Percentiles rank a stretch among this genome's conserved stretches.
Conservation (phyloP, 2,888 invertebrate genomes). For the Eudemis profundana region DNA sequence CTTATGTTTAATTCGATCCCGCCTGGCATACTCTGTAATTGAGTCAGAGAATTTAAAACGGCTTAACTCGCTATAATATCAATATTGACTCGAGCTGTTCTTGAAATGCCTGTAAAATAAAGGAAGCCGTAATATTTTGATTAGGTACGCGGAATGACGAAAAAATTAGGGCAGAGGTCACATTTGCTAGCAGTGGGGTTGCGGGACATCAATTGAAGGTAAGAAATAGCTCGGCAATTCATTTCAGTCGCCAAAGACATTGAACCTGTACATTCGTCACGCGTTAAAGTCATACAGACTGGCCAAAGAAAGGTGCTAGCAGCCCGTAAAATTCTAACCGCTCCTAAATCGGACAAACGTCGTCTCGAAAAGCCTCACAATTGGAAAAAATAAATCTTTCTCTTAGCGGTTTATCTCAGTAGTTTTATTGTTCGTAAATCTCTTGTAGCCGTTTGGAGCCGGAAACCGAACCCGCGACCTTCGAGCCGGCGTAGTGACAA, state of each 20-base stretch:
- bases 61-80: neutral
- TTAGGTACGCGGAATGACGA: too few relatives aligned
- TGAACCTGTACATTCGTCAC: neutral
- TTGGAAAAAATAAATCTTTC: conserved; percentile 44
- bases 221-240: neutral
- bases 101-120: neutral
- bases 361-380: conserved; percentile 34
- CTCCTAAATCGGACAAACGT: conserved; percentile 40
- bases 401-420: conserved; percentile 43
- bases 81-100: neutral
- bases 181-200: too few relatives aligned
- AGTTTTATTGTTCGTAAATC: conserved; percentile 44
- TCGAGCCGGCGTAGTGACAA: conserved; percentile 6
- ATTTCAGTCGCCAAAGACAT: neutral
- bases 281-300: neutral
- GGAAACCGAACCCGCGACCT: conserved; percentile 29
- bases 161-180: too few relatives aligned
- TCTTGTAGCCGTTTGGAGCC: conserved; percentile 37
- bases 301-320: neutral
- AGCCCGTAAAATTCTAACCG: conserved; percentile 18
- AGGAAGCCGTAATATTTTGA: too few relatives aligned
- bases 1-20: conserved; percentile 18
- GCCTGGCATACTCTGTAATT: neutral
- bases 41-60: neutral
- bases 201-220: too few relatives aligned